Conservation (phyloP, 2,797 vertebrate species). For the Moxostoma hubbsi region DNA sequence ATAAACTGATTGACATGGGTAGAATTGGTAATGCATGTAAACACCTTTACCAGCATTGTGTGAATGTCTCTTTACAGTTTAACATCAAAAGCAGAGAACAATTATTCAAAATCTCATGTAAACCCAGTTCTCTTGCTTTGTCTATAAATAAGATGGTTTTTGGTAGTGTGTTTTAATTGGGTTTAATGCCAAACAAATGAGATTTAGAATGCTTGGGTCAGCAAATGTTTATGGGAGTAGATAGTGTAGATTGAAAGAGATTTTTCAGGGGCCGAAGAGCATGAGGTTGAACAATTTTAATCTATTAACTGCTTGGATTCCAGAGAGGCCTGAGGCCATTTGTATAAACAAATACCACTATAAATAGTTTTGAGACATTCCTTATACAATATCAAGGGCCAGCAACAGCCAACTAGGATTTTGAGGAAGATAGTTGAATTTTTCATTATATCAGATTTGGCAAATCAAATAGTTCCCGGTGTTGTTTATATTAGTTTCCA, state of each 20-base stretch:
- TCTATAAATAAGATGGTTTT: too few species aligned
- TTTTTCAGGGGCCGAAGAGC: conserved; percentile 15
- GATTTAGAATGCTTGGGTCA: conserved; percentile 9
- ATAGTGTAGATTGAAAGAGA: conserved; percentile 5
- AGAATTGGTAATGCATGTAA: too few species aligned
- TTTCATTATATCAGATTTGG: background rate
- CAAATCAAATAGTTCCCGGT: background rate
- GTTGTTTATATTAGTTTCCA: background rate
- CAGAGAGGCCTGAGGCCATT: background rate
- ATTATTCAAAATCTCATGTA: too few species aligned
- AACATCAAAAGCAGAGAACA: too few species aligned
- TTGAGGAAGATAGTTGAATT: background rate
- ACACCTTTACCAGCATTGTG: too few species aligned
- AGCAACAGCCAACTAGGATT: background rate
- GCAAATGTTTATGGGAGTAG: conserved; percentile 7
- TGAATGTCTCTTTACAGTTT: too few species aligned
- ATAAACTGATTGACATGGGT: too few species aligned
- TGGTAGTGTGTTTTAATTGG: too few species aligned
- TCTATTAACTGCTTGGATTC: conserved; percentile 4
- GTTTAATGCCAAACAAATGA: too few species aligned
- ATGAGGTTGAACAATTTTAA: conserved; percentile 14
- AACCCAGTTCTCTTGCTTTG: too few species aligned
- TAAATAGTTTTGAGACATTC: conserved; percentile 15
- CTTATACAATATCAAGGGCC: background rate
- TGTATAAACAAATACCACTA: conserved; percentile 6